Percentiles rank a stretch among this genome's conserved stretches.
Evolutionary conservation across 2,113 vertebrate genomes (phyloP).

Genomic region (Columba janthina): DNA sequence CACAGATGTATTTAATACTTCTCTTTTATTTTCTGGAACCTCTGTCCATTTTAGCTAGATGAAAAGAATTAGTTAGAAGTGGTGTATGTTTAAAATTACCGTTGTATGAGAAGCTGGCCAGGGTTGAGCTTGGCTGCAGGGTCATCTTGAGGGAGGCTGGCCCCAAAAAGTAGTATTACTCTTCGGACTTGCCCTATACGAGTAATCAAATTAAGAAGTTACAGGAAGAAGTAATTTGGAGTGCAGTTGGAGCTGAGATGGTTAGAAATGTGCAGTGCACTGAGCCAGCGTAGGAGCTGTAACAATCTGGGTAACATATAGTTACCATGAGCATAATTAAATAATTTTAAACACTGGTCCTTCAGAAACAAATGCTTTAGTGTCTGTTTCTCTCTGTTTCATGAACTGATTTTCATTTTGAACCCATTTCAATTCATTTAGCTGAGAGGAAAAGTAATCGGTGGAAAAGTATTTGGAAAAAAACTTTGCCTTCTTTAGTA

Average conservation of each 20-base stretch:
- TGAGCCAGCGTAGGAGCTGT: slow-evolving; percentile 19
- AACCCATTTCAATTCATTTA: slow-evolving; percentile 23
- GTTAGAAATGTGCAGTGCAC: neutral
- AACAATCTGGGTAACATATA: neutral
- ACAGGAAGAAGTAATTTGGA: neutral
- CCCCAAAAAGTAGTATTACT: neutral
- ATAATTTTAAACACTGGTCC: slow-evolving; percentile 18
- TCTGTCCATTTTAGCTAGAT: neutral
- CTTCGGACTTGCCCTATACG: neutral
- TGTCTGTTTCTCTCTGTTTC: slow-evolving; percentile 20
- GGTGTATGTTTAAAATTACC: neutral
- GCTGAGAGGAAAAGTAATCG: slow-evolving; percentile 26
- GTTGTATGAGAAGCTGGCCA: neutral
- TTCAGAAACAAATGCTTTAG: slow-evolving; percentile 32
- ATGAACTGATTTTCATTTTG: slow-evolving; percentile 52
- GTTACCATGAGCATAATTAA: slow-evolving; percentile 15
- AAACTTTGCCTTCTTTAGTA: slow-evolving; percentile 25
- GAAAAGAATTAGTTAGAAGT: neutral
- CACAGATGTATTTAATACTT: neutral
- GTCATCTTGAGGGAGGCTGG: neutral
- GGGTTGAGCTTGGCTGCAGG: neutral
- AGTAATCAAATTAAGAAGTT: neutral
- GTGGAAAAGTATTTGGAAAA: slow-evolving; percentile 51
- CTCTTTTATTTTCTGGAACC: neutral
- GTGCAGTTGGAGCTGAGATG: neutral